These are phyloP conservation scores for Cryptoblepharus egeriae DNA, from an alignment of 2,797 vertebrate species.

Conservation along the genomic window DNA sequence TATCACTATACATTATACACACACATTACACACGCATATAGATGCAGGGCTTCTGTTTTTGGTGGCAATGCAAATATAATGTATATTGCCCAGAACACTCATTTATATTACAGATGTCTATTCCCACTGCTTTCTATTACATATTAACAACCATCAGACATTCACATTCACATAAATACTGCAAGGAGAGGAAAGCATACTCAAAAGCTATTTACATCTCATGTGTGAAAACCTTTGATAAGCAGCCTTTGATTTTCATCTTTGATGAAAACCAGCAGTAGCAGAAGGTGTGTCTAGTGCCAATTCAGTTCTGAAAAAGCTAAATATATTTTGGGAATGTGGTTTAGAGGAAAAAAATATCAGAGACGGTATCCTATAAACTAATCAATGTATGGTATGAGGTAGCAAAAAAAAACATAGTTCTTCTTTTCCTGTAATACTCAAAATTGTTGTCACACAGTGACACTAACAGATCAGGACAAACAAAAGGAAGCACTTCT, in stretches of 20 bases:
- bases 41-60: not conserved
- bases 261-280: not conserved
- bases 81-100: not conserved
- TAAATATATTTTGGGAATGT: slow-evolving; percentile 15
- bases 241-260: no score
- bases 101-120: slow-evolving; percentile 3
- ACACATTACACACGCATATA: no score
- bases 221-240: not conserved
- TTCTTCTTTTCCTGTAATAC: slow-evolving; percentile 1
- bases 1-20: not conserved
- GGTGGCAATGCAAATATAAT: not conserved
- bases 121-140: not conserved
- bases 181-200: not conserved
- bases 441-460: not conserved
- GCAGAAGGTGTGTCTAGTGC: not conserved
- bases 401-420: not conserved
- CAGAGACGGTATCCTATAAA: not conserved
- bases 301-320: not conserved
- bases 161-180: slow-evolving; percentile 3
- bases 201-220: not conserved
- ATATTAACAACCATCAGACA: not conserved
- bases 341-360: not conserved
- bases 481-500: slow-evolving; percentile 5
- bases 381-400: not conserved
- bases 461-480: not conserved